Evolutionary conservation across 1,140 invertebrate species (phyloP).

Genomic region (Eueides isabella): DNA sequence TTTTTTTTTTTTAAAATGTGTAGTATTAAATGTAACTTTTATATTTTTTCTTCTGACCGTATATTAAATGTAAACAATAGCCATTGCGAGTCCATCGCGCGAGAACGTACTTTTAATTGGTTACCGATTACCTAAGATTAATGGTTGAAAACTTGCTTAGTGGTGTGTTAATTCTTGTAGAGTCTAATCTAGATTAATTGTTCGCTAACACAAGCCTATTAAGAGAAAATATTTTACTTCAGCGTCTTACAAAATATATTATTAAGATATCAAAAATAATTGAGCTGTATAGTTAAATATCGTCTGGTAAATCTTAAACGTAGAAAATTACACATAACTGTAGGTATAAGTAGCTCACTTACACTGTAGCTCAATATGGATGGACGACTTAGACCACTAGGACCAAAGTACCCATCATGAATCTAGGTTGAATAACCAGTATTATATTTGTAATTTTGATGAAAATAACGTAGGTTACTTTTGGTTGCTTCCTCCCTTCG

Average conservation of each 20-base stretch:
- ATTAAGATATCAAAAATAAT: conserved; percentile 2
- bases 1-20: no score
- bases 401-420: no score
- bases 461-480: no score
- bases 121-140: conserved; percentile 33
- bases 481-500: no score
- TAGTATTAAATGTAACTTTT: neutral
- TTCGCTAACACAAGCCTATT: conserved; percentile 16
- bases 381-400: no score
- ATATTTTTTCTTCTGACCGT: neutral
- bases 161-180: conserved; percentile 35
- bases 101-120: conserved; percentile 29
- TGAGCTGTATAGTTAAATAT: neutral
- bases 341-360: no score
- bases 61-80: conserved; percentile 1
- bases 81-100: conserved; percentile 2
- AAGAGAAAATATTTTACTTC: conserved; percentile 13
- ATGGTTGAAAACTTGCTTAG: conserved; percentile 24
- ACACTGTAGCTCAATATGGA: no score
- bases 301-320: neutral
- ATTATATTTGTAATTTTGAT: no score
- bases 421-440: no score
- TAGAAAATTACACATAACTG: no score
- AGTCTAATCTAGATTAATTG: conserved; percentile 27
- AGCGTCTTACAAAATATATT: neutral